Evolutionary conservation across 2,113 vertebrate genomes (phyloP), one percentile per base, ranked within the genome.

Genomic region (Crotalus viridis): DNA sequence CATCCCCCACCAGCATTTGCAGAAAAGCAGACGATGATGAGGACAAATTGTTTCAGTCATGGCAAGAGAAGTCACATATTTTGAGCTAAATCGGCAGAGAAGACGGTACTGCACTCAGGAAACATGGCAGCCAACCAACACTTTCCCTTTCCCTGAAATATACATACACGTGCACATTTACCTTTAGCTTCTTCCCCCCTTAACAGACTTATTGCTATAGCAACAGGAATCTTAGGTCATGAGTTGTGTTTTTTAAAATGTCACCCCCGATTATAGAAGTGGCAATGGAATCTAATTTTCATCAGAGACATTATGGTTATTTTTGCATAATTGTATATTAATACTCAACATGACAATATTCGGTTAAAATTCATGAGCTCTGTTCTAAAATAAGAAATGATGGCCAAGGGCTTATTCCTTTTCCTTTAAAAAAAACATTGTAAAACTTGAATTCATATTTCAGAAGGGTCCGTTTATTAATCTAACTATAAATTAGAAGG

Each of bases 251-350:
- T 4, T 10, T 1, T 96, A 94, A 12, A 96, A 94, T 95, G 86
- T 90, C 96, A 95, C 95, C 33, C 0, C 90, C 90, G 94, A 97
- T 94, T 33, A 92, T 95, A 94, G 95, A 93, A 85, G 90, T 91
- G 0, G 26, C 94, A 88, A 85, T 57, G 92, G 94, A 96, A 96
- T 94, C 96, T 94, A 92, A 96, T 97, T 97, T 95, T 97, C 96
- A 97, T 97, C 96, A 97, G 90, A 95, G 95, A 94, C 93, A 51
- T 96, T 95, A 96, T 88, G 95, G 93, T 89, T 87, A 85, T 46
- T 97, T 64, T 97, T 97, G 96, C 97, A 97, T 97, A 98, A 97
- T 96, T 93, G 89, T 88, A 94, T 93, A 96, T 97, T 97, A 97
- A 95, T 96, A 94, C 93, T 95, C 91, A 94, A 94, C 90, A 61